These are phyloP conservation scores for Apodemus sylvaticus DNA, from an alignment of 2,113 vertebrate species.

Conservation along the genomic window DNA sequence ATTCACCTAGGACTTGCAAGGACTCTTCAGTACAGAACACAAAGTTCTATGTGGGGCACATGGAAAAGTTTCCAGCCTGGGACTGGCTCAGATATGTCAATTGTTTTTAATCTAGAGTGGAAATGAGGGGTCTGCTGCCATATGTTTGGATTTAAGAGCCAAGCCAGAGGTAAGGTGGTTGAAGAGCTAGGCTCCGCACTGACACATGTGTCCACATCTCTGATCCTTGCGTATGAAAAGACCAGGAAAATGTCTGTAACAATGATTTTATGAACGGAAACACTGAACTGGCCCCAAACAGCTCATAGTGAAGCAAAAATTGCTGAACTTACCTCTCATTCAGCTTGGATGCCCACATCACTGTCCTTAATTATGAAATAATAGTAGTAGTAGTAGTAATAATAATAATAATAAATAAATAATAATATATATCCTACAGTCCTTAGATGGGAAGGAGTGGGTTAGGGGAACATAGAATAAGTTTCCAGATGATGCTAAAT, in stretches of 20 bases:
- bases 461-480: conserved; percentile 45
- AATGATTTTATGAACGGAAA: background rate
- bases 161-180: background rate
- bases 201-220: background rate
- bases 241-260: background rate
- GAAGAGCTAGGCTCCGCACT: background rate
- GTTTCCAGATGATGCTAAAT: conserved; percentile 36
- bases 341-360: conserved; percentile 15
- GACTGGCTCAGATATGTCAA: conserved; percentile 61
- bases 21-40: conserved; percentile 14
- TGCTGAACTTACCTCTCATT: conserved; percentile 40
- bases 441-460: conserved; percentile 49
- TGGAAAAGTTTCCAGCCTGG: conserved; percentile 53
- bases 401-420: background rate
- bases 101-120: conserved; percentile 33
- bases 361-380: conserved; percentile 67
- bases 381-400: background rate
- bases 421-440: conserved; percentile 48
- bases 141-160: conserved; percentile 5
- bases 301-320: background rate
- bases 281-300: background rate
- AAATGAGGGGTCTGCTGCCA: conserved; percentile 35
- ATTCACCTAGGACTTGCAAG: conserved; percentile 37
- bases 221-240: background rate
- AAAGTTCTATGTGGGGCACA: background rate